A percentile compares a stretch with the other conserved stretches of the same genome.
phyloP scores from a whole-genome alignment of 2,113 vertebrate species.

The Nettapus auritus region DNA sequence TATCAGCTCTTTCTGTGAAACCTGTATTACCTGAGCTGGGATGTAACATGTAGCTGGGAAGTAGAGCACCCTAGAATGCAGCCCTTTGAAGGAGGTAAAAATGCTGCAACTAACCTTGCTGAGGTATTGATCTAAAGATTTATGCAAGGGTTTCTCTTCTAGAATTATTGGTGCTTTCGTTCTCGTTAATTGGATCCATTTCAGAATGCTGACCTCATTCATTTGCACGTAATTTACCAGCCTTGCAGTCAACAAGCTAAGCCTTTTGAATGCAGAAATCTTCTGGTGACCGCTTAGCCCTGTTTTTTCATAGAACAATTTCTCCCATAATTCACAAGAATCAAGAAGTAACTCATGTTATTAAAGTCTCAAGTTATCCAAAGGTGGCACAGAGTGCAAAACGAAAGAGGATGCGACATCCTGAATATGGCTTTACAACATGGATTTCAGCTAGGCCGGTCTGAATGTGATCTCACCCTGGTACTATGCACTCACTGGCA shows the following conservation, averaged over 20 bases:
- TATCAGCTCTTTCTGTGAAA: not conserved
- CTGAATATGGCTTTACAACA: not conserved
- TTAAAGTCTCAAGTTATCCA: not conserved
- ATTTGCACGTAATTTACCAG: no score
- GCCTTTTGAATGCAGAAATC: not conserved
- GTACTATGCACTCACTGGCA: not conserved
- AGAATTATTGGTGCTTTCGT: not conserved
- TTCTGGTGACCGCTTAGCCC: not conserved
- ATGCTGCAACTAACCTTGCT: not conserved
- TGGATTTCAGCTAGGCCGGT: not conserved
- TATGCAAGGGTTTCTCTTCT: not conserved
- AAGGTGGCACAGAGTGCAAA: not conserved
- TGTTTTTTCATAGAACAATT: not conserved
- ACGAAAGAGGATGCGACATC: not conserved
- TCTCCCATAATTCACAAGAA: not conserved
- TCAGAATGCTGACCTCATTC: not conserved
- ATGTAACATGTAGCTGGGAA: not conserved
- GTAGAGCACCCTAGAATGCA: not conserved
- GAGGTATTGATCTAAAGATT: not conserved
- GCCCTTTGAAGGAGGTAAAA: not conserved
- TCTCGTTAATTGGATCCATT: not conserved
- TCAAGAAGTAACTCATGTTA: not conserved
- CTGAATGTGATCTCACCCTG: not conserved
- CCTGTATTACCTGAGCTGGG: not conserved
- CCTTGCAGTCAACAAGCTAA: no score